A percentile compares a stretch with the other conserved stretches of the same genome.
Conservation (phyloP, 2,113 vertebrate genomes). For the Silurus meridionalis region DNA sequence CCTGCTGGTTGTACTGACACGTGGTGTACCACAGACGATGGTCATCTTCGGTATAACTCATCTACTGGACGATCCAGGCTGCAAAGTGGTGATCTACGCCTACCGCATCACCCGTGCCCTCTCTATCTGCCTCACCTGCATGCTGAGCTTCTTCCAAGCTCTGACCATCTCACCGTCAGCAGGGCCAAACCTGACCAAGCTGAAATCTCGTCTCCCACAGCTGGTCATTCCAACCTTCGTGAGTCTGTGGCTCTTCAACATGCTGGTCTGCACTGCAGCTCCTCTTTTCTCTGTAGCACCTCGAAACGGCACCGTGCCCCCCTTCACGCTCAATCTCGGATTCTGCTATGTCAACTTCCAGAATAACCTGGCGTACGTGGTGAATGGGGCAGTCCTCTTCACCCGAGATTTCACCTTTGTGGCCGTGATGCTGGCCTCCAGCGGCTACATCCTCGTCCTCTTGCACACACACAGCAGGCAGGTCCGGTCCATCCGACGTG, state of each 20-base stretch:
- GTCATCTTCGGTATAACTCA: slow-evolving; percentile 68
- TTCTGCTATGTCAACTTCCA: slow-evolving; percentile 76
- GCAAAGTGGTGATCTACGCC: slow-evolving; percentile 74
- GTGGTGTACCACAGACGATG: slow-evolving; percentile 75
- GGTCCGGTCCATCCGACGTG: too few species aligned
- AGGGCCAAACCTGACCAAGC: slow-evolving; percentile 46
- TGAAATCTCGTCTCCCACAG: slow-evolving; percentile 65
- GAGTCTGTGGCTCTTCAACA: slow-evolving; percentile 75
- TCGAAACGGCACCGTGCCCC: slow-evolving; percentile 68
- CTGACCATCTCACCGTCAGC: slow-evolving; percentile 65
- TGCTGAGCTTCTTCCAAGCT: slow-evolving; percentile 66
- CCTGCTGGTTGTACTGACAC: slow-evolving; percentile 72
- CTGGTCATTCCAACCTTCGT: slow-evolving; percentile 48
- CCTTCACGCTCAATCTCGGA: slow-evolving; percentile 75
- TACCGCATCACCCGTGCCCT: slow-evolving; percentile 73
- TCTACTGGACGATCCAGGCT: slow-evolving; percentile 69
- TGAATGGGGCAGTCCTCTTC: slow-evolving; percentile 71
- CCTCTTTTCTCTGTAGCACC: slow-evolving; percentile 73
- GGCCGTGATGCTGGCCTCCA: slow-evolving; percentile 10
- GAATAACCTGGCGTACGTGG: slow-evolving; percentile 72
- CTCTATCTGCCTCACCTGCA: background rate
- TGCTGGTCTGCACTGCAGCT: slow-evolving; percentile 71
- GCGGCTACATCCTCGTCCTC: too few species aligned
- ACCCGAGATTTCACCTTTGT: slow-evolving; percentile 73
- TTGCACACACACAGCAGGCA: too few species aligned